Evolutionary conservation across 2,888 invertebrate species (phyloP), one percentile per base, ranked within the genome.

Genomic region (Polymixis lichenea): DNA sequence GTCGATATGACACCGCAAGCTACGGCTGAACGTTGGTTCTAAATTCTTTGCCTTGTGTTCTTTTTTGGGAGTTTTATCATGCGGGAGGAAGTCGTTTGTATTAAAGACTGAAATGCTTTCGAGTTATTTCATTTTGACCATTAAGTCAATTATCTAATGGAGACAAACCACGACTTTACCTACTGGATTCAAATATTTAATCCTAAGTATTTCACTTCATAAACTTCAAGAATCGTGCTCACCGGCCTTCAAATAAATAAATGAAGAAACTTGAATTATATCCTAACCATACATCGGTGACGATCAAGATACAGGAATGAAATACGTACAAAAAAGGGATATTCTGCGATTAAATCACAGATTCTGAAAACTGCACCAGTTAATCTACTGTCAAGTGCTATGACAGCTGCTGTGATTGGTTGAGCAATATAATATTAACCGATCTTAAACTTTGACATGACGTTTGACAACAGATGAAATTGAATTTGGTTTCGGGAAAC

Each of bases 351-450:
- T 51, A n/a, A 49, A 49, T 70, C 61, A 17, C 17, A 8, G 15
- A 43, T 64, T 66, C 65, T 60, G 53, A 32, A 58, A 65, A n/a
- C 74, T 55, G 38, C 53, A 17, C 55, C 72, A 80, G 56, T 51
- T 17, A 62, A 62, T 53, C 67, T 58, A 19, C 76, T 82, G 67
- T 76, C 78, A 82, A 74, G n/a, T 62, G 55, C 66, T 66, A 75
- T 67, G 56, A n/a, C 22, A 25, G 76, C 19, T 46, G 51, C 46
- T 62, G 32, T 68, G 43, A 80, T 74, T 65, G 64, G 25, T 53
- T 46, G 22, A 53, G 51, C 56, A 58, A 55, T 22, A 51, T 32
- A 60, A 51, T 17, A 60, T n/a, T 7, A 75, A 62, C 28, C 7
- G n/a, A 53, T 61, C 17, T 67, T 55, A 22, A 22, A 32, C 17